Conservation (phyloP, 2,797 vertebrate species). For the Trematomus bernacchii region DNA sequence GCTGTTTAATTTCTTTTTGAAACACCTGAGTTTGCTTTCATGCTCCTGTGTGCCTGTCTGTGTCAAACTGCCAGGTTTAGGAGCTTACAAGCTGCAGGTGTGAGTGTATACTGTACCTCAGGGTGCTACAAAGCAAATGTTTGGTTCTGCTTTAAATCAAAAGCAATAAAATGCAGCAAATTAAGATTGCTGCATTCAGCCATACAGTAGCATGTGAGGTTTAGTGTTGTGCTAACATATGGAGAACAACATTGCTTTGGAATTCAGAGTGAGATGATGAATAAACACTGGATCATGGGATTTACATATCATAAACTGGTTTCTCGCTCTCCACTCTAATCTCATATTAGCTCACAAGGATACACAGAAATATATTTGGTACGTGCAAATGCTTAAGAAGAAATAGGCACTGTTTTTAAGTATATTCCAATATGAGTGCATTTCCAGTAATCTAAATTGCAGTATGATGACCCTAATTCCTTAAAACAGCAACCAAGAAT, state of each 20-base stretch:
- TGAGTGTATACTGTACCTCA: constrained; percentile 7
- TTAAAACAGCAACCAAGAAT: constrained; percentile 13
- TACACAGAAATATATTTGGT: constrained; percentile 7
- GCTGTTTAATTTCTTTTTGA: constrained; percentile 9
- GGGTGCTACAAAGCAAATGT: constrained; percentile 17
- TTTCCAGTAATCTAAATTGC: constrained; percentile 1
- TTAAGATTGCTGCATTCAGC: background rate
- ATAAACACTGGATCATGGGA: constrained; percentile 29
- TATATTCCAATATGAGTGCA: background rate
- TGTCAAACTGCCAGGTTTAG: constrained; percentile 34
- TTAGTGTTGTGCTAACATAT: constrained; percentile 1
- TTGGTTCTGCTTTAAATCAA: constrained; percentile 23
- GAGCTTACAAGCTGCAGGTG: constrained; percentile 22
- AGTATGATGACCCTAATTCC: background rate
- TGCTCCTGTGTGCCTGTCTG: constrained; percentile 5
- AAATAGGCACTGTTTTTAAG: background rate
- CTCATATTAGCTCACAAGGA: constrained; percentile 17
- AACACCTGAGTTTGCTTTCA: constrained; percentile 30
- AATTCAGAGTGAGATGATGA: constrained; percentile 32
- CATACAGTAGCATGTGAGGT: background rate
- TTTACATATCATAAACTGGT: constrained; percentile 40
- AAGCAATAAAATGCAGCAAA: constrained; percentile 10
- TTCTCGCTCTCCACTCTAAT: constrained; percentile 30
- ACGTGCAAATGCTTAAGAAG: constrained; percentile 7
- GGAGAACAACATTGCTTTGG: constrained; percentile 18